Evolutionary conservation across 2,888 invertebrate genomes (phyloP), one percentile per base, ranked within the genome.

Genomic region (Nymphalis urticae): DNA sequence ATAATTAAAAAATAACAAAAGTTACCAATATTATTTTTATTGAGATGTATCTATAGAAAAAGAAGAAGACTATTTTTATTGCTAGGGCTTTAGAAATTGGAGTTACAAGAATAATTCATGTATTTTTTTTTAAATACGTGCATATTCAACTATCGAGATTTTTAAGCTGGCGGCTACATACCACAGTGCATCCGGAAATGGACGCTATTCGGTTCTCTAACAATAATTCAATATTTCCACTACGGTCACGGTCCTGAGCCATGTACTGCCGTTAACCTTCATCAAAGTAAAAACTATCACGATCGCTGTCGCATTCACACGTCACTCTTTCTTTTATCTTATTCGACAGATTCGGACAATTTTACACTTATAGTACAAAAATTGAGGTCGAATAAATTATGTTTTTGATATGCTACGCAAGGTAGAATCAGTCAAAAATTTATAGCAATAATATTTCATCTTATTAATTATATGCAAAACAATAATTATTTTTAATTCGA

Each of bases 181-280:
- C 62, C 36, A 62, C 56, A 54, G 4, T 48, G 54, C 50, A 36
- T n/a, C 50, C 32, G 32, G 32, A 56, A 58, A 67, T 27, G 51
- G 48, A 56, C 32, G 48, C 42, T 56, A 56, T 56, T 62, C 62
- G 62, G 54, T 48, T 48, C 62, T 71, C 73, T 64, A 75, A 75
- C 72, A 76, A 79, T 80, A 80, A 79, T 76, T 77, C 76, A 76
- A 80, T 80, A 79, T 79, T 77, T 76, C 72, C 71, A 70, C 75
- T 74, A 63, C 72, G 67, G 74, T 68, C 73, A 67, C 72, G 75
- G 73, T 75, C 67, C 76, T 69, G 73, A 75, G 62, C 73, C 70
- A 72, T 75, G 64, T 66, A 71, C 59, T 69, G 66, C 64, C 63
- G 65, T 68, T 65, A 72, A 77, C 75, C 73, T 77, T 72, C 71